Base-by-base conservation (phyloP, 2,113 vertebrate genomes). In the Halcyon malimbica region DNA sequence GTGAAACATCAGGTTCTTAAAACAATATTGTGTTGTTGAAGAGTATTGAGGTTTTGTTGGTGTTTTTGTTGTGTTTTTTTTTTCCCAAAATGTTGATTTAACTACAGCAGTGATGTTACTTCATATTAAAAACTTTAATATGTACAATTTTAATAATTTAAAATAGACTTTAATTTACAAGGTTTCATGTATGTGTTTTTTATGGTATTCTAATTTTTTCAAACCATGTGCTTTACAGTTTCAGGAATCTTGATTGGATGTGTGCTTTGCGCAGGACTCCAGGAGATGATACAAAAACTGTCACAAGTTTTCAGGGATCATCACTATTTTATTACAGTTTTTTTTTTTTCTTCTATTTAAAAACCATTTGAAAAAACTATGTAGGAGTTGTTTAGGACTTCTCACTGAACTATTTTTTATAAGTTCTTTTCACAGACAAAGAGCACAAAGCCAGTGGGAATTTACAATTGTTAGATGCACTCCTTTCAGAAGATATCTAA, bases 401-500 rank as follows among this genome's bases (percentile, higher is more conserved):
- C 23, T 91, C 46, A 26, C 23, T 33, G 35, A 88, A 37, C 33
- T 56, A 9, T 60, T 83, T 89, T 56, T 83, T 51, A 44, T n/a
- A 16, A 57, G 42, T 37, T 75, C 46, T 93, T 82, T 89, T 82
- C 31, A 75, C 37, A 69, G 75, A 35, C 42, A 76, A 77, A 85
- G 60, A 87, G 31, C 42, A 28, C 89, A 89, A 89, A 81, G 79
- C 69, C 35, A 84, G 59, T 37, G 51, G 83, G 83, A 89, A 71
- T 93, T 93, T 68, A 31, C 57, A 86, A 74, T 53, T 79, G 74
- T 59, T 91, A 68, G 89, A 75, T 46, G 68, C 35, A 33, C 31
- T 96, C 33, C 48, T 87, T 92, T 75, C 87, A 77, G 50, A 78
- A 93, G n/a, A 85, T 53, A 87, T 11, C 83, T 90, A 42, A 95